Percentiles rank a stretch among this genome's conserved stretches.
phyloP scores from a whole-genome alignment of 2,113 vertebrate species.

The Eclectus roratus region DNA sequence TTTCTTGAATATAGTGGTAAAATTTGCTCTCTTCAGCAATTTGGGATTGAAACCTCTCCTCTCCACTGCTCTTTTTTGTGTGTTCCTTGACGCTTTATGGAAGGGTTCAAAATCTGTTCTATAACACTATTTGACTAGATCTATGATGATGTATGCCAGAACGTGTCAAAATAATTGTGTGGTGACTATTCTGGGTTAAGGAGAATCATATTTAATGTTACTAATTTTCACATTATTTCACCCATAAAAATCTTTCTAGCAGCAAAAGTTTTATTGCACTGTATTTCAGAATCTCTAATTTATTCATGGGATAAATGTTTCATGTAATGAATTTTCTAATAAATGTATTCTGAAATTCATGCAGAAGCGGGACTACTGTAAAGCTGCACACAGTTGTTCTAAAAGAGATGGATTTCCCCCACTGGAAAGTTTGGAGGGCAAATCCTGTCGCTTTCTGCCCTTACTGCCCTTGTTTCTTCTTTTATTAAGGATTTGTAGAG shows the following conservation, averaged over 20 bases:
- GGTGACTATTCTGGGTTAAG: constrained; percentile 75
- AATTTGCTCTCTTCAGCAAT: background rate
- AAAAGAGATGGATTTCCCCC: constrained; percentile 48
- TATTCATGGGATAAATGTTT: constrained; percentile 84
- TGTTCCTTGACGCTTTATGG: constrained; percentile 49
- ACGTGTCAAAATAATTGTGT: constrained; percentile 78
- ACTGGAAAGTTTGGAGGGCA: constrained; percentile 50
- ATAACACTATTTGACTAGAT: constrained; percentile 61
- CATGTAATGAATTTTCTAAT: constrained; percentile 81
- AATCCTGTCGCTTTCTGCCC: constrained; percentile 48
- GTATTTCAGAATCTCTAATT: constrained; percentile 78
- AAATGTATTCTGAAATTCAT: constrained; percentile 79
- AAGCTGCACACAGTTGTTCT: constrained; percentile 65
- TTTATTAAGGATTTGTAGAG: constrained; percentile 20
- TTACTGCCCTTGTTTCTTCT: constrained; percentile 27
- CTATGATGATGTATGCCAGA: constrained; percentile 71
- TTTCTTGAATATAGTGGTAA: background rate
- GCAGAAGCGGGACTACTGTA: constrained; percentile 64
- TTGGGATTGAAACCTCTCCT: constrained; percentile 32
- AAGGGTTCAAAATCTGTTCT: constrained; percentile 59
- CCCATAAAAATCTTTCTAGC: constrained; percentile 80
- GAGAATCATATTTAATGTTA: constrained; percentile 79
- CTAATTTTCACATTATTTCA: constrained; percentile 82
- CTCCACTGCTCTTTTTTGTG: constrained; percentile 16
- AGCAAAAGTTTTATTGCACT: constrained; percentile 79